phyloP scores from a whole-genome alignment of 2,888 invertebrate species.

The Cantharis flavilabris region DNA sequence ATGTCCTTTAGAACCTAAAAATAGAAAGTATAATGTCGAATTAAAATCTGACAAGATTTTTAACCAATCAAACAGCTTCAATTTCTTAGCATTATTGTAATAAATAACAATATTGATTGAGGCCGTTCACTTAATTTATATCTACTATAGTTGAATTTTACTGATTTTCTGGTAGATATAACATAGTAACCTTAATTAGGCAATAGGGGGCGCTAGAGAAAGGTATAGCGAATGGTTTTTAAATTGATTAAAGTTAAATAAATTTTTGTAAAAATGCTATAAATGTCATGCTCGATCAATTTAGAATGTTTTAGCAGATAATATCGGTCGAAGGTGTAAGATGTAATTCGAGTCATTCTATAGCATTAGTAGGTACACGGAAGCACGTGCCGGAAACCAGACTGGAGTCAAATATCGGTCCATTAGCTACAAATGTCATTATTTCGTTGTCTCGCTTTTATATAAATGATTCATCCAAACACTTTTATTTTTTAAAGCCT shows the following conservation, averaged over 20 bases:
- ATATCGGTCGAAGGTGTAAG: slow-evolving; percentile 7
- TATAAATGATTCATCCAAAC: slow-evolving; percentile 1
- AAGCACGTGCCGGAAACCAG: slow-evolving; percentile 47
- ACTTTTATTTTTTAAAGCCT: not conserved
- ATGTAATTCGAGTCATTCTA: slow-evolving; percentile 39
- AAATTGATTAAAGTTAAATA: not conserved
- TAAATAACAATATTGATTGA: too few relatives aligned
- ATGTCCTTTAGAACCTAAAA: too few relatives aligned
- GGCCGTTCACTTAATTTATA: too few relatives aligned
- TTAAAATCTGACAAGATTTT: too few relatives aligned
- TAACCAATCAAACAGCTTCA: too few relatives aligned
- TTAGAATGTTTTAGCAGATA: not conserved
- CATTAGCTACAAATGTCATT: slow-evolving; percentile 41
- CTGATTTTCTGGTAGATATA: too few relatives aligned
- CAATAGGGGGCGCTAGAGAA: not conserved
- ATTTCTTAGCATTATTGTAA: too few relatives aligned
- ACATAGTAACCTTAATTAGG: too few relatives aligned
- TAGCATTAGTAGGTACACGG: slow-evolving; percentile 37
- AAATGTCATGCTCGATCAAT: not conserved
- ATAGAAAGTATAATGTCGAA: too few relatives aligned
- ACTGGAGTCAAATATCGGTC: slow-evolving; percentile 46
- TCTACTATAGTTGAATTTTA: too few relatives aligned
- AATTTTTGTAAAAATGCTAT: not conserved
- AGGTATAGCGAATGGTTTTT: not conserved
- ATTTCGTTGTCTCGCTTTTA: slow-evolving; percentile 11